Evolutionary conservation across 2,888 invertebrate genomes (phyloP).

Genomic region (Cyclophora albipunctata): DNA sequence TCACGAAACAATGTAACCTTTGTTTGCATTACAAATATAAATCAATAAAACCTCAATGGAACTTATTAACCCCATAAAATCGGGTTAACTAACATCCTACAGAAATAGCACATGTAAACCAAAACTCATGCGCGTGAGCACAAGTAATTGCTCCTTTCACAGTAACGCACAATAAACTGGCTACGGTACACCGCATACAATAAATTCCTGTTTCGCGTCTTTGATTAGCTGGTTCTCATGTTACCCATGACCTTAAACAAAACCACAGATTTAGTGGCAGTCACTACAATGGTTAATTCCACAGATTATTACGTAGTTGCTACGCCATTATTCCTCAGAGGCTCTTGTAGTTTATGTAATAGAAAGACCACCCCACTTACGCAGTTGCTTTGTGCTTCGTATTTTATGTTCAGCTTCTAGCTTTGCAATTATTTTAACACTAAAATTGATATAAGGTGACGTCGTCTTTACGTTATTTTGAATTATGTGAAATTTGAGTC

Average conservation of each 20-base stretch:
- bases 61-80: too few relatives aligned
- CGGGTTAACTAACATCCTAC: not conserved
- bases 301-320: constrained; percentile 26
- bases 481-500: too few relatives aligned
- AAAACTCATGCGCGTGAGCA: constrained; percentile 10
- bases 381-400: constrained; percentile 13
- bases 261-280: constrained; percentile 2
- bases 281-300: constrained; percentile 29
- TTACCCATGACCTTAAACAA: constrained; percentile 47
- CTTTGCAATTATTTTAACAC: constrained; percentile 10
- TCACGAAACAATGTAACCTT: too few relatives aligned
- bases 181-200: constrained; percentile 64
- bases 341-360: constrained; percentile 41
- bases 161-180: constrained; percentile 66
- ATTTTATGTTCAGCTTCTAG: constrained; percentile 9
- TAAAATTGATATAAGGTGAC: not conserved
- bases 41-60: not conserved
- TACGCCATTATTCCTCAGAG: constrained; percentile 31
- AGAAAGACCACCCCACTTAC: constrained; percentile 49
- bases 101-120: not conserved
- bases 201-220: constrained; percentile 69
- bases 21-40: too few relatives aligned
- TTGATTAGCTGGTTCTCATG: constrained; percentile 65
- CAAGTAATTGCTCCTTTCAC: constrained; percentile 68
- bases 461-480: too few relatives aligned